Percentiles rank a stretch among this genome's conserved stretches.
phyloP scores from a whole-genome alignment of 2,888 invertebrate genomes.

The Neoaliturus tenellus region DNA sequence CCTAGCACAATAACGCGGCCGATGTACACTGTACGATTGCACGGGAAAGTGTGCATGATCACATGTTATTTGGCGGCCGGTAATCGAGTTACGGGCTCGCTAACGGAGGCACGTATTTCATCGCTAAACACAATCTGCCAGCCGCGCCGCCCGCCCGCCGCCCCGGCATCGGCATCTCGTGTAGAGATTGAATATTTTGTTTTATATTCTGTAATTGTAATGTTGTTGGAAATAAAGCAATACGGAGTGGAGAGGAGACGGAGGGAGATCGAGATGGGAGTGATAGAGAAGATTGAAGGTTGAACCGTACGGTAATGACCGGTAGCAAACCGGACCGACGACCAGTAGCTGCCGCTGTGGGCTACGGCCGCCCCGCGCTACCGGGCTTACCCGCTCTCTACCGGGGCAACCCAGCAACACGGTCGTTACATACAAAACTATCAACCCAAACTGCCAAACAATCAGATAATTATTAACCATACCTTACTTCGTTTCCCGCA shows the following conservation, averaged over 20 bases:
- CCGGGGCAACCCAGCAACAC: too few species aligned
- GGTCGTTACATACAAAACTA: too few species aligned
- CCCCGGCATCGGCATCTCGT: conserved; percentile 24
- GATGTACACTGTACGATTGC: conserved; percentile 10
- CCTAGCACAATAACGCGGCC: background rate
- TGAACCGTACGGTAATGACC: conserved; percentile 36
- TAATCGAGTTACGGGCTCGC: conserved; percentile 41
- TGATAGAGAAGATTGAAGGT: conserved; percentile 46
- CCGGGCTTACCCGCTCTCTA: background rate
- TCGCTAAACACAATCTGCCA: conserved; percentile 44
- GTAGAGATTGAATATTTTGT: conserved; percentile 49
- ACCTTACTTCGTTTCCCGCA: too few species aligned
- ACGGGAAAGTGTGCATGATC: conserved; percentile 42
- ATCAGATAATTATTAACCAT: too few species aligned
- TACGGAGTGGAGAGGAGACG: too few species aligned
- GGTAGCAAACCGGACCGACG: conserved; percentile 2
- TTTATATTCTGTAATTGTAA: conserved; percentile 51
- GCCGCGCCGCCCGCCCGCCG: background rate
- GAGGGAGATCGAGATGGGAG: background rate
- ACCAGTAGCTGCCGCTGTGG: conserved; percentile 33
- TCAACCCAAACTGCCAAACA: too few species aligned
- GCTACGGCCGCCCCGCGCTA: conserved; percentile 35
- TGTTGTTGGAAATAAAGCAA: conserved; percentile 44
- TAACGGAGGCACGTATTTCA: conserved; percentile 49
- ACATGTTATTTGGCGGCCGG: conserved; percentile 42